These are phyloP conservation scores for Eurystomus glaucurus DNA, from an alignment of 2,797 vertebrate genomes.

Conservation along the genomic window DNA sequence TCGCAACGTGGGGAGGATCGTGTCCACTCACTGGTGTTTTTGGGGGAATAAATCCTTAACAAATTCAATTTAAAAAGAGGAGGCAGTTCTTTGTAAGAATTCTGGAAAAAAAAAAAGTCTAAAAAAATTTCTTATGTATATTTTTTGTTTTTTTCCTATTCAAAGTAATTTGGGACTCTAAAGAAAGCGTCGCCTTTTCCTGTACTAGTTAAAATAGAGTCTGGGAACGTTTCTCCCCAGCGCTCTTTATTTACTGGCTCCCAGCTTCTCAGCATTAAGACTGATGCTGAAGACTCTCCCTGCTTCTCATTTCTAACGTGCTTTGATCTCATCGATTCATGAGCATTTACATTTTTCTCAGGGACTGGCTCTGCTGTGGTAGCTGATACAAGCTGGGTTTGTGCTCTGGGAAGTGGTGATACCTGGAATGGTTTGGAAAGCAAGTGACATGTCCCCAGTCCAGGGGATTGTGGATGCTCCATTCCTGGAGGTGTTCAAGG, in stretches of 20 bases:
- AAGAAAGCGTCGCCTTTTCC: neutral
- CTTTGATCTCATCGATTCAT: neutral
- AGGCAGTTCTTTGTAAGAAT: neutral
- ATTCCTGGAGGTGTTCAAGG: too few species aligned
- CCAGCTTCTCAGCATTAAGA: neutral
- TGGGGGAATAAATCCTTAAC: neutral
- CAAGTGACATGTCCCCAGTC: rapidly evolving
- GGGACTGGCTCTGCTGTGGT: neutral
- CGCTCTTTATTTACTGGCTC: neutral
- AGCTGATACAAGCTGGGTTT: neutral
- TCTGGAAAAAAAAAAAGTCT: rapidly evolving
- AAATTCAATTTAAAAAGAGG: neutral
- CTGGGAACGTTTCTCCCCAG: rapidly evolving
- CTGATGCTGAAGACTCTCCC: neutral
- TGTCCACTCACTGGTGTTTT: neutral
- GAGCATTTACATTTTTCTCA: neutral
- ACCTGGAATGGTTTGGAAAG: neutral
- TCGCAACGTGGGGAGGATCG: neutral
- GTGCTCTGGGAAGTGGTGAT: neutral
- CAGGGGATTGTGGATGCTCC: too few species aligned
- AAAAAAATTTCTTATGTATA: too few species aligned
- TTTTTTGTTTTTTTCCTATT: neutral
- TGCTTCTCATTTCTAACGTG: rapidly evolving
- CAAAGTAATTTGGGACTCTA: neutral
- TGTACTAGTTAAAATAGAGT: neutral